Evolutionary conservation across 2,888 invertebrate species (phyloP).

Genomic region (Ennomos erosarius): DNA sequence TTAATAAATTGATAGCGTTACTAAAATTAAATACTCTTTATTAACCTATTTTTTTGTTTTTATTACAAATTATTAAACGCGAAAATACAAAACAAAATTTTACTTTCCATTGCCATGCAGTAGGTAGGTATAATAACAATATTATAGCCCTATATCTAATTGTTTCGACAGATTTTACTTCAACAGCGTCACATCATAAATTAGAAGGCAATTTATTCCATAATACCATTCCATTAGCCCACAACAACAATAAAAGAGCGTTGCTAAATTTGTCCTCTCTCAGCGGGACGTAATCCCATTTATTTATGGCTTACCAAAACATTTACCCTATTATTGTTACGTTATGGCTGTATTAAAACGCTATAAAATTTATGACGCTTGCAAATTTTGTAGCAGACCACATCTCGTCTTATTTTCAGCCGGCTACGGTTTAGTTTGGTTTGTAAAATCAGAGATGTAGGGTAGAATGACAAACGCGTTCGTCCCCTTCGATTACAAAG

Average conservation of each 20-base stretch:
- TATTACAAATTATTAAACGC: too few relatives aligned
- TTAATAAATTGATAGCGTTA: too few relatives aligned
- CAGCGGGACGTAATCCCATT: slow-evolving; percentile 71
- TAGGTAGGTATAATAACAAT: too few relatives aligned
- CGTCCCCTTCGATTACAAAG: slow-evolving; percentile 79
- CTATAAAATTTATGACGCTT: slow-evolving; percentile 83
- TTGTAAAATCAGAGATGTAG: slow-evolving; percentile 43
- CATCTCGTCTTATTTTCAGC: slow-evolving; percentile 31
- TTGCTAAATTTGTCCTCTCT: slow-evolving; percentile 67
- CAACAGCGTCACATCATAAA: slow-evolving; percentile 29
- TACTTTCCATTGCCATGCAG: too few relatives aligned
- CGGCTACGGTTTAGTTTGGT: slow-evolving; percentile 41
- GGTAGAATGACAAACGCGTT: slow-evolving; percentile 76
- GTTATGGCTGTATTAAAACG: slow-evolving; percentile 84
- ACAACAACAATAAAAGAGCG: slow-evolving; percentile 48
- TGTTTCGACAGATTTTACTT: slow-evolving; percentile 5
- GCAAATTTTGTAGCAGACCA: slow-evolving; percentile 51
- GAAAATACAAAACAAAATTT: too few relatives aligned
- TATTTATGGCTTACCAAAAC: slow-evolving; percentile 85
- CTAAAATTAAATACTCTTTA: too few relatives aligned
- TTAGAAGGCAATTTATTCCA: slow-evolving; percentile 38
- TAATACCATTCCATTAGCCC: slow-evolving; percentile 47
- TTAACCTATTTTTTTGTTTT: too few relatives aligned
- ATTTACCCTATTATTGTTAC: slow-evolving; percentile 84
- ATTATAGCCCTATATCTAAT: too few relatives aligned